These are phyloP conservation scores for Sebastes flavidus DNA, from an alignment of 2,797 vertebrate genomes.

Conservation along the genomic window DNA sequence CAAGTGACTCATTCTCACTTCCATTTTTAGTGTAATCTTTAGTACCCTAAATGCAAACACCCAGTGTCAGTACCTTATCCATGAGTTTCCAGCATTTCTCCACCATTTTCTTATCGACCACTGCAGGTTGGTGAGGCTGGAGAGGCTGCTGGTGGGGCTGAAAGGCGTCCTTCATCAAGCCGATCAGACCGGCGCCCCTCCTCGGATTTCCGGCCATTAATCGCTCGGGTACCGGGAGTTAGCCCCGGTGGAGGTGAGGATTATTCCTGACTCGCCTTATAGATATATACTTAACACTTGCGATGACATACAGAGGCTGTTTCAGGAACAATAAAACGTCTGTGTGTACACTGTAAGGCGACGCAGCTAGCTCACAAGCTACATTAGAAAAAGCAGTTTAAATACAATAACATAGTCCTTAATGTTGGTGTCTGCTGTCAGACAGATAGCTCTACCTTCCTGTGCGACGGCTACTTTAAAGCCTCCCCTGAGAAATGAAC, in stretches of 20 bases:
- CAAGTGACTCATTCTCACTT: background rate
- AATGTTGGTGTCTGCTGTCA: background rate
- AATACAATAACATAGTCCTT: background rate
- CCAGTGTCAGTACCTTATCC: conserved; percentile 86
- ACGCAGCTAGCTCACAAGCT: conserved; percentile 66
- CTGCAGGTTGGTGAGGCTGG: conserved; percentile 89
- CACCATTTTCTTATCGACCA: conserved; percentile 94
- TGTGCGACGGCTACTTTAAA: background rate
- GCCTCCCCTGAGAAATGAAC: background rate
- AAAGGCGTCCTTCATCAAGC: conserved; percentile 95
- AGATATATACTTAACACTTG: background rate
- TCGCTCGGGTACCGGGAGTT: conserved; percentile 62
- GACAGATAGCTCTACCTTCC: background rate
- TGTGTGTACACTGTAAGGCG: conserved; percentile 42
- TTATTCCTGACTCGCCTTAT: conserved; percentile 37
- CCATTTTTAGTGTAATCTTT: background rate
- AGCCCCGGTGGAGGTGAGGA: conserved; percentile 57
- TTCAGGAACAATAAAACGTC: conserved; percentile 48
- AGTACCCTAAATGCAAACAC: no score
- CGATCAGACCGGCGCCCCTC: conserved; percentile 91
- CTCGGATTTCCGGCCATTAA: conserved; percentile 90
- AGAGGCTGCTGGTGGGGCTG: conserved; percentile 90
- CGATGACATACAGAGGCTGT: conserved; percentile 45
- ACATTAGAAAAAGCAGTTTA: conserved; percentile 48
- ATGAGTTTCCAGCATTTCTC: conserved; percentile 97